Evolutionary conservation across 2,113 vertebrate species (phyloP).

Genomic region (Hiodon alosoides): DNA sequence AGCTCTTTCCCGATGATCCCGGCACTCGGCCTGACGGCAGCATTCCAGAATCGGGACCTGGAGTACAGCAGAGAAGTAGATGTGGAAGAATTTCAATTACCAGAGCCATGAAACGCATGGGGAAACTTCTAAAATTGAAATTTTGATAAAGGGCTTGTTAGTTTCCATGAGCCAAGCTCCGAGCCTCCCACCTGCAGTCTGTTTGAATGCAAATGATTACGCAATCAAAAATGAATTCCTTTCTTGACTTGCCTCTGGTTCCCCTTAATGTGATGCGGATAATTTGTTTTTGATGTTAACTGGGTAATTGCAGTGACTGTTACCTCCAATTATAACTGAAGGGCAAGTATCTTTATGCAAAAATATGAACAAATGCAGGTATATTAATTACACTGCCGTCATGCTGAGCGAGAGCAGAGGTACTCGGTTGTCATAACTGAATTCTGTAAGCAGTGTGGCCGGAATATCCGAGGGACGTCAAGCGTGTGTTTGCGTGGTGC

Average conservation of each 20-base stretch:
- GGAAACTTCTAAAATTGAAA: not conserved
- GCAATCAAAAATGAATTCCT: conserved; percentile 21
- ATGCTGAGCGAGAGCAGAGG: not conserved
- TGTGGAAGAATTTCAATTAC: not conserved
- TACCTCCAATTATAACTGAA: conserved; percentile 28
- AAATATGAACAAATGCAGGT: not conserved
- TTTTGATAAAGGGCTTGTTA: not conserved
- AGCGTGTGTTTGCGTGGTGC: not conserved
- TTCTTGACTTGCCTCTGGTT: conserved; percentile 9
- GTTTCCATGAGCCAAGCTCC: not conserved
- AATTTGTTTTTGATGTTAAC: conserved; percentile 36
- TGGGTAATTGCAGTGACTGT: conserved; percentile 22
- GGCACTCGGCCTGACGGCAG: not conserved
- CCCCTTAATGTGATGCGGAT: conserved; percentile 15
- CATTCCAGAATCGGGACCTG: not conserved
- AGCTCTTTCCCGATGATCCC: not conserved
- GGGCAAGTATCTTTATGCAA: conserved; percentile 5
- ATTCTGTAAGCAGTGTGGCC: not conserved
- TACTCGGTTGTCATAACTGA: not conserved
- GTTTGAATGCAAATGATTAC: conserved; percentile 15
- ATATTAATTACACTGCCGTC: not conserved
- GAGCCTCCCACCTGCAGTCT: not conserved
- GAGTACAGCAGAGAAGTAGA: not conserved
- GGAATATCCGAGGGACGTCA: not conserved
- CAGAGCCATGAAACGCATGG: not conserved